Percentiles rank a stretch among this genome's conserved stretches.
These are phyloP conservation scores for Phylloscopus whistleri DNA, from an alignment of 2,113 vertebrate species.

Conservation along the genomic window DNA sequence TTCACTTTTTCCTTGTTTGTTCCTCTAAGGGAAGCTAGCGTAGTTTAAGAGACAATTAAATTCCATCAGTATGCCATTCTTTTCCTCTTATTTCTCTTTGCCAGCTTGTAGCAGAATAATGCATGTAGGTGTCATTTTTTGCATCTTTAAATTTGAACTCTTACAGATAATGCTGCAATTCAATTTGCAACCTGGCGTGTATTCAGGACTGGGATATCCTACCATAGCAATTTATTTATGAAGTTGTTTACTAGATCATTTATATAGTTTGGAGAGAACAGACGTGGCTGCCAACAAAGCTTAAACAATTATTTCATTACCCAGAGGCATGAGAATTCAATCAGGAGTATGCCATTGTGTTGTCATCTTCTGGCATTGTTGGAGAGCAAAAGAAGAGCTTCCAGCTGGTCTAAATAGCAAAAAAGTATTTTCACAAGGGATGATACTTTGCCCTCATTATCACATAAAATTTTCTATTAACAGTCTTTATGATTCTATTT, in stretches of 20 bases:
- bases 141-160: conserved; percentile 17
- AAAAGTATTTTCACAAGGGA: not conserved
- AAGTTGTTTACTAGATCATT: not conserved
- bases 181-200: not conserved
- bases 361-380: not conserved
- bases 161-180: not conserved
- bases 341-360: not conserved
- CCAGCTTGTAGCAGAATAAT: not conserved
- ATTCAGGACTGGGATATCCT: not conserved
- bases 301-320: not conserved
- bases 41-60: not conserved
- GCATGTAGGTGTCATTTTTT: not conserved
- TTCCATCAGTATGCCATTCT: not conserved
- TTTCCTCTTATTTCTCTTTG: not conserved
- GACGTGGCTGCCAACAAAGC: not conserved
- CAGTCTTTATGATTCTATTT: not conserved
- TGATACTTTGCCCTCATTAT: not conserved
- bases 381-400: not conserved
- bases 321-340: not conserved
- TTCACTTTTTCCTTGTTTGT: not conserved
- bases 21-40: not conserved
- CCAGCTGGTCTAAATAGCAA: not conserved
- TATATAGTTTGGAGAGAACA: not conserved
- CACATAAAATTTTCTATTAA: not conserved
- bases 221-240: conserved; percentile 13